These are phyloP conservation scores for Argyrosomus japonicus DNA, from an alignment of 2,113 vertebrate genomes.

Conservation along the genomic window DNA sequence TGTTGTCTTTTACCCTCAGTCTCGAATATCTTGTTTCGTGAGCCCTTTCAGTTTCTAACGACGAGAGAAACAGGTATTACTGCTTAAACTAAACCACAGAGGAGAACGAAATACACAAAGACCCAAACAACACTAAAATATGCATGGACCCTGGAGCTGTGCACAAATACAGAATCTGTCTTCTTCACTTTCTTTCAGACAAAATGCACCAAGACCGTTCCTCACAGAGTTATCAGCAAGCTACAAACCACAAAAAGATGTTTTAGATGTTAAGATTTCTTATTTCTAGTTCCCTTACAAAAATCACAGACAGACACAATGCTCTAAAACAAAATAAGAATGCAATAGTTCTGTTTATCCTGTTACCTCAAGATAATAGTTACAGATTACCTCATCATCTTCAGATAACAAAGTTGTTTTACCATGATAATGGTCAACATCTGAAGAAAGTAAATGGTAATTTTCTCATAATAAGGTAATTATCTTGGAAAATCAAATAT, in stretches of 20 bases:
- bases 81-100: constrained; percentile 43
- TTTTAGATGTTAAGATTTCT: not conserved
- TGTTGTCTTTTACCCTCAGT: not conserved
- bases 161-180: constrained; percentile 33
- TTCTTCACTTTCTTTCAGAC: constrained; percentile 29
- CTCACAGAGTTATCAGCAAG: not conserved
- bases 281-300: not conserved
- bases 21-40: constrained; percentile 1
- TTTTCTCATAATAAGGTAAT: not conserved
- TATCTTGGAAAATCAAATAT: not conserved
- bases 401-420: not conserved
- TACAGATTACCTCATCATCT: not conserved
- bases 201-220: not conserved
- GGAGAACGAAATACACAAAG: constrained; percentile 34
- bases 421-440: not conserved
- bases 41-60: not conserved
- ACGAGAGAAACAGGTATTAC: constrained; percentile 7
- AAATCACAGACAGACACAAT: not conserved
- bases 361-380: not conserved
- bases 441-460: not conserved
- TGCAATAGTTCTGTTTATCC: not conserved
- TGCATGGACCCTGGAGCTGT: constrained; percentile 56
- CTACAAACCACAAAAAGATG: not conserved
- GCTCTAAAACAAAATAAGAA: not conserved
- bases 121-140: constrained; percentile 59